Base-by-base conservation (phyloP, 2,888 invertebrate species). In the Chloroclysta siterata region DNA sequence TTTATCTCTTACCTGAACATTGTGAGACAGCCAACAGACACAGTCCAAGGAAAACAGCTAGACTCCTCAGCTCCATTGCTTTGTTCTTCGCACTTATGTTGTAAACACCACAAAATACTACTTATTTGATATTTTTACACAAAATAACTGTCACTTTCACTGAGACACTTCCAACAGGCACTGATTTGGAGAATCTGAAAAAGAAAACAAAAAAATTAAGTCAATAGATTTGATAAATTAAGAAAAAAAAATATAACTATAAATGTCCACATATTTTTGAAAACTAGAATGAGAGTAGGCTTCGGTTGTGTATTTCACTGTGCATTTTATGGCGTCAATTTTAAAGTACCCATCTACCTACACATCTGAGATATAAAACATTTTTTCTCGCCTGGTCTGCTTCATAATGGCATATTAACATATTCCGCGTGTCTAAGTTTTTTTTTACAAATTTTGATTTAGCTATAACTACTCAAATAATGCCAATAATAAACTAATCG, bases 161-260 rank as follows among this genome's bases (percentile, higher is more conserved):
- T 66, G 89, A 90, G 90, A 90, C 91, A 91, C 91, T 84, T 85
- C 78, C 82, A 81, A 82, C 50, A 85, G 90, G 88, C 90, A 89
- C 90, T 87, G 41, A 8, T 14, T 22, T 10, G 52, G 46, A 39
- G 13, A 28, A 60, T 56, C 60, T 60, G 60, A 47, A 64, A 62
- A 3, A 53, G 10, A 28, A 53, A 53, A 41, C 22, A 44, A 44
- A 29, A n/a, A 41, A 8, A 11, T 33, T 15, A 4, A 15, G 4
- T 22, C 4, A 39, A 33, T 33, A 8, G 10, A 11, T 39, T 39
- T 39, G 10, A 11, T 2, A 11, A 6, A 33, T 33, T 33, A 5
- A 8, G 1, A 33, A 5, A 8, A 33, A 0, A 5, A 7, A 33
- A 5, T 6, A 7, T 33, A 33, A 33, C 0, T 33, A 3, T 33